Evolutionary conservation across 2,888 invertebrate genomes (phyloP), one percentile per base, ranked within the genome.

Genomic region (Rotaria sp.): DNA sequence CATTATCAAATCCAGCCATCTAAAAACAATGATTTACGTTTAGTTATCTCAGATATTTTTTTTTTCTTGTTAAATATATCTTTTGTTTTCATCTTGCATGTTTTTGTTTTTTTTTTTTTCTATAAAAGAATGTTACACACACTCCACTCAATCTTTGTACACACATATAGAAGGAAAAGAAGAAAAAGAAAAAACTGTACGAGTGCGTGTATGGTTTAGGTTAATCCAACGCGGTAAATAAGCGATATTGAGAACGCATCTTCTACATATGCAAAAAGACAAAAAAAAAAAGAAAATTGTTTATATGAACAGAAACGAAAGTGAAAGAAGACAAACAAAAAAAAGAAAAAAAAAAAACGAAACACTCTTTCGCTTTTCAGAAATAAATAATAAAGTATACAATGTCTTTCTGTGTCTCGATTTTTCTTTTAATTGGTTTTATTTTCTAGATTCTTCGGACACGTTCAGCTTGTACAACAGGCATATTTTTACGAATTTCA

Each of bases 401-500:
- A 67, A 35, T 35, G 67, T 67, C 67, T 35, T 67, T 21, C 38
- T 15, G 15, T 67, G 35, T 30, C 67, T 67, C 35, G 67, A 35
- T 67, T 30, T 67, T 67, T 3, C 15, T 35, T 30, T 30, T 15
- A 15, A 35, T 35, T 67, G 35, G 24, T 57, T 57, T 7, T n/a
- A n/a, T 24, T 52, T 24, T 52, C 35, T 67, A 67, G 21, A 67
- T 67, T 67, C 67, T 67, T 67, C 67, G 67, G 35, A 67, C 67
- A 18, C 67, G 67, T 67, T 97, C 96, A 90, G 96, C 96, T 92
- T 97, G 96, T 91, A 98, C 96, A 92, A 97, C 96, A 90, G 98
- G 98, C 94, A 98, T 98, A 94, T 97, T 97, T 93, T 97, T 96
- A 92, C 97, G 94, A 92, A 98, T 97, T 93, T 97, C 96, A 88